Base-by-base conservation (phyloP, 2,113 vertebrate genomes). In the Ptilonorhynchus violaceus region DNA sequence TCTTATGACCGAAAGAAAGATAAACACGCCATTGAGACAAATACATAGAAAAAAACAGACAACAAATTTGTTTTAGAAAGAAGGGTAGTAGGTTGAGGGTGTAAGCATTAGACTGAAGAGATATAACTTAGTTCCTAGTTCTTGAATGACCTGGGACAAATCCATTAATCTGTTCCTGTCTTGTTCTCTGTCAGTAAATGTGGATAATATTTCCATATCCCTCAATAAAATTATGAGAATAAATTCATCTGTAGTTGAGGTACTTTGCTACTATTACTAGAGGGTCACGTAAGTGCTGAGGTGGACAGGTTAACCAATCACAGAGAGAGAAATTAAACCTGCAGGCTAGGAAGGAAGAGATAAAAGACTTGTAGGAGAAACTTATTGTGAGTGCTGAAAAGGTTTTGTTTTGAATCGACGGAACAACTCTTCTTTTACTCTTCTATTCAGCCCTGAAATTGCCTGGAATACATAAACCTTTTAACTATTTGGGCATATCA, bases 81-180 rank as follows among this genome's bases (percentile, higher is more conserved):
- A 60, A 46, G 23, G 59, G 52, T 39, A 70, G 41, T 80, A 35
- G 63, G 46, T 83, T 1, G 13, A 77, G 31, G 28, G 8, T 9
- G 2, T 62, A 79, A 52, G 24, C 39, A 59, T 86, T 86, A 50
- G 28, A 31, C 39, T 64, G 44, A 84, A 91, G 60, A 75, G 35
- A 42, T 49, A 16, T 18, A 80, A 55, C 55, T 67, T 80, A 14
- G 7, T 92, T 91, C 18, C 10, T 81, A 28, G 55, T 42, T 78
- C 44, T 86, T 86, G 47, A 86, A 67, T 55, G 52, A 93, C 42
- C 59, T 74, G 92, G 72, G 50, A 60, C 41, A 78, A 74, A 89
- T 86, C 59, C 11, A 18, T 93, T 95, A 81, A 63, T 88, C 79
- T 95, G 75, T 80, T 49, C 68, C 92, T 93, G 86, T 92, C 92